Percentiles rank a stretch among this genome's conserved stretches.
Conservation (phyloP, 2,797 vertebrate genomes). For the Parotocinclus haroldoi region DNA sequence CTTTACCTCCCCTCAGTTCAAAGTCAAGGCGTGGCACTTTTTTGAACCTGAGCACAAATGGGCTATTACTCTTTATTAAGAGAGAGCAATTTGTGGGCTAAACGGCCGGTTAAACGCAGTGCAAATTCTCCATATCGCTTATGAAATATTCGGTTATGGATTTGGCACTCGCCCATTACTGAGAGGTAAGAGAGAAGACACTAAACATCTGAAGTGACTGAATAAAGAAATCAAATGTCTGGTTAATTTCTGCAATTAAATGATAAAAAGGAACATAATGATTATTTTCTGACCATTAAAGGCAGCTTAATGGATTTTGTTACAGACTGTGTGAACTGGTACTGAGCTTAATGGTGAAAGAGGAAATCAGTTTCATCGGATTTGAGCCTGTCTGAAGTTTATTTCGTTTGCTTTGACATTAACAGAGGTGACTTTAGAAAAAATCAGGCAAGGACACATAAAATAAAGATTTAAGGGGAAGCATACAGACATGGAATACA, state of each 20-base stretch:
- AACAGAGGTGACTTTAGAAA: constrained; percentile 21
- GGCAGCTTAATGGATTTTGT: constrained; percentile 49
- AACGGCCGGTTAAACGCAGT: constrained; percentile 13
- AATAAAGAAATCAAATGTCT: constrained; percentile 57
- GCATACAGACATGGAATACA: neutral
- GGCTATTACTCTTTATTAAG: constrained; percentile 62
- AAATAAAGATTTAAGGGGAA: constrained; percentile 13
- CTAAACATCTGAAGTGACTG: constrained; percentile 53
- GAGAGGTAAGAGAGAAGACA: constrained; percentile 10
- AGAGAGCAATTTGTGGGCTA: constrained; percentile 38
- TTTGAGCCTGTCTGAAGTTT: constrained; percentile 38
- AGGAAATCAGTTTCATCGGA: constrained; percentile 38
- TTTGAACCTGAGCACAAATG: neutral
- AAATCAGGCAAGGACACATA: constrained; percentile 1
- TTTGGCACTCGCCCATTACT: constrained; percentile 57
- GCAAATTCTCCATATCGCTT: constrained; percentile 33
- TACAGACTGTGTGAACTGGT: constrained; percentile 41
- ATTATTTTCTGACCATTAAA: constrained; percentile 50
- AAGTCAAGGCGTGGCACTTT: neutral
- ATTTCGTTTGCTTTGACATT: constrained; percentile 28
- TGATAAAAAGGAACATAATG: constrained; percentile 55
- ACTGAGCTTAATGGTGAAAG: constrained; percentile 45
- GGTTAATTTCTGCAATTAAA: constrained; percentile 62
- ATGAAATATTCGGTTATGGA: constrained; percentile 46
- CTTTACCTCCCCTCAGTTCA: neutral